Evolutionary conservation across 2,888 invertebrate species (phyloP).

Genomic region (Cinara cedri): DNA sequence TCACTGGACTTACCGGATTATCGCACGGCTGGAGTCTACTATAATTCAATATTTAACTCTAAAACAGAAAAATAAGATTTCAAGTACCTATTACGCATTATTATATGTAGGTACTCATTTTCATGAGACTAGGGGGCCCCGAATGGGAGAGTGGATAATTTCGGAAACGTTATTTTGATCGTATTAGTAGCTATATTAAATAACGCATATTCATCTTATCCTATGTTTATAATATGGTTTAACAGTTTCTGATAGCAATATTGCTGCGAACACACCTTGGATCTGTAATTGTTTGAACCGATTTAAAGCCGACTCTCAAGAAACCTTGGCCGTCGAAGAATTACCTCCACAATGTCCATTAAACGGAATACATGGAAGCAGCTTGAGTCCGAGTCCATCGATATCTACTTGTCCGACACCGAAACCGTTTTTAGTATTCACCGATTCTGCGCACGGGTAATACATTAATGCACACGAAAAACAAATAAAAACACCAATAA

Average conservation of each 20-base stretch:
- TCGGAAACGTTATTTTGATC: too few species aligned
- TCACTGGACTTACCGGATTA: too few species aligned
- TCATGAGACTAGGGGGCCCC: too few species aligned
- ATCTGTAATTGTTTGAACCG: slow-evolving; percentile 20
- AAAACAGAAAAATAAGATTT: too few species aligned
- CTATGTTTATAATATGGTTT: background rate
- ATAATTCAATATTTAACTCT: too few species aligned
- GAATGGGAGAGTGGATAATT: too few species aligned
- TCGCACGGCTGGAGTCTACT: too few species aligned
- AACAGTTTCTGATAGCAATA: slow-evolving; percentile 31
- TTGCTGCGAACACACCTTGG: slow-evolving; percentile 7
- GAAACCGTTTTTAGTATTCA: slow-evolving; percentile 51
- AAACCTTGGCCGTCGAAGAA: slow-evolving; percentile 59
- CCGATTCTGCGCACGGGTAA: slow-evolving; percentile 47
- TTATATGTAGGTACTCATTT: too few species aligned
- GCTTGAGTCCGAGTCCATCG: slow-evolving; percentile 38
- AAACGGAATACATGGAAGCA: slow-evolving; percentile 62
- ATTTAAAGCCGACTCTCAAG: slow-evolving; percentile 20
- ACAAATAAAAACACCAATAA: too few species aligned
- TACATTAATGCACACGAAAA: background rate
- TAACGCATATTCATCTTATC: too few species aligned
- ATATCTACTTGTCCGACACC: slow-evolving; percentile 45
- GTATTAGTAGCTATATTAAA: too few species aligned
- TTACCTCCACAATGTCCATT: slow-evolving; percentile 75
- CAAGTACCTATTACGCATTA: too few species aligned